Conservation (phyloP, 2,797 vertebrate species). For the Balearica regulorum region DNA sequence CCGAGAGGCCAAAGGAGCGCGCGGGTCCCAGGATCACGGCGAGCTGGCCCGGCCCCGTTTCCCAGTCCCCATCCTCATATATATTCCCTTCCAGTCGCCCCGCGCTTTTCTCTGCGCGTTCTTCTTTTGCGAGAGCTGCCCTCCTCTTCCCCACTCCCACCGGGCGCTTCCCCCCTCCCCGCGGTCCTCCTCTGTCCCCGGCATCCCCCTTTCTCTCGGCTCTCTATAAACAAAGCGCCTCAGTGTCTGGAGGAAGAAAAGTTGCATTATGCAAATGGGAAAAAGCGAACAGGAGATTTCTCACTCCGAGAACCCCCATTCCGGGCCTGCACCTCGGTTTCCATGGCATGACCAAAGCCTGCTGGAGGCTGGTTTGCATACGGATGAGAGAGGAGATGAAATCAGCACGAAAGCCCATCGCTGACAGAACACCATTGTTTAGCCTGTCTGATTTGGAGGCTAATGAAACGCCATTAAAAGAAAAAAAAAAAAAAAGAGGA, state of each 20-base stretch:
- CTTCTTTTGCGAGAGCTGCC: conserved; percentile 17
- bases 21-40: neutral
- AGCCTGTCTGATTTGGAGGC: conserved; percentile 55
- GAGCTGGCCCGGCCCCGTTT: neutral
- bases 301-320: conserved; percentile 66
- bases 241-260: conserved; percentile 72
- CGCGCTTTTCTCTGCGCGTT: neutral
- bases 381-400: conserved; percentile 73
- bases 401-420: conserved; percentile 56
- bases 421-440: conserved; percentile 75
- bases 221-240: conserved; percentile 71
- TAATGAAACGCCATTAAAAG: conserved; percentile 50
- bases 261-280: conserved; percentile 74
- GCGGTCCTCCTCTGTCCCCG: conserved; percentile 29
- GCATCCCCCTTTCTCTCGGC: conserved; percentile 48
- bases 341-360: conserved; percentile 67
- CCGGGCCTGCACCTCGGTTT: conserved; percentile 66
- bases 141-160: conserved; percentile 50
- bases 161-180: conserved; percentile 32
- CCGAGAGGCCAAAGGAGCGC: neutral
- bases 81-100: conserved; percentile 39
- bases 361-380: conserved; percentile 71
- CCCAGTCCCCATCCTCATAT: conserved; percentile 48
- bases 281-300: conserved; percentile 56
- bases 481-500: neutral